Evolutionary conservation across 2,113 vertebrate species (phyloP), one percentile per base, ranked within the genome.

Genomic region (Brachionichthys hirsutus): DNA sequence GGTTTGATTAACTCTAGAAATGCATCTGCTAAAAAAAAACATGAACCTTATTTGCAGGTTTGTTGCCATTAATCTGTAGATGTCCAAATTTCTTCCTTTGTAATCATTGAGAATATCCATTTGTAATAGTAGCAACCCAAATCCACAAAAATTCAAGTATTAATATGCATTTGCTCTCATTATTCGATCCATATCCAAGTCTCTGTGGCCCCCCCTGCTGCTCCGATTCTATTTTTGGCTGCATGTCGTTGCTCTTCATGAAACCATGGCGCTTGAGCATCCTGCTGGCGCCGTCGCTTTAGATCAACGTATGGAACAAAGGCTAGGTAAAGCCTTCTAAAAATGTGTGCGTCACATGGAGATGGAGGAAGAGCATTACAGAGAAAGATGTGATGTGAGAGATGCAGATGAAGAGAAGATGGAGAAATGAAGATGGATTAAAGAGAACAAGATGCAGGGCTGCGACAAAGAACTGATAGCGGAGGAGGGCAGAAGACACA

Each of bases 161-260:
- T 36, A 17, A 34, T 48, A 17, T 55, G 36, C 43, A 36, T 55
- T 34, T 62, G 62, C 50, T 69, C 49, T 77, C 41, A 53, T 72
- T 75, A 63, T 73, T 73, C 75, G 73, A 81, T 75, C 67, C 55
- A 52, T 57, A 52, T 70, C 67, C 85, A 83, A 66, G 46, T 72
- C 54, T 76, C 71, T 22, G 53, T 68, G 54, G 71, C 44, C 66
- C 53, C 44, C 66, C 53, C 45, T 30, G 59, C 62, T 79, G 57
- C 59, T 73, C 62, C 81, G 75, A 77, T 58, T 75, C 78, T 83
- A 80, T 87, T 87, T 77, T 50, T 80, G 80, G 73, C 66, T 55
- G 53, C 18, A 53, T 47, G 43, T 40, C 8, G 42, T 49, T 35
- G 67, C 53, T 72, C 70, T 48, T 60, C 34, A 49, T 73, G 60